Base-by-base conservation (phyloP, 2,888 invertebrate genomes). In the Agrilus cyanescens region DNA sequence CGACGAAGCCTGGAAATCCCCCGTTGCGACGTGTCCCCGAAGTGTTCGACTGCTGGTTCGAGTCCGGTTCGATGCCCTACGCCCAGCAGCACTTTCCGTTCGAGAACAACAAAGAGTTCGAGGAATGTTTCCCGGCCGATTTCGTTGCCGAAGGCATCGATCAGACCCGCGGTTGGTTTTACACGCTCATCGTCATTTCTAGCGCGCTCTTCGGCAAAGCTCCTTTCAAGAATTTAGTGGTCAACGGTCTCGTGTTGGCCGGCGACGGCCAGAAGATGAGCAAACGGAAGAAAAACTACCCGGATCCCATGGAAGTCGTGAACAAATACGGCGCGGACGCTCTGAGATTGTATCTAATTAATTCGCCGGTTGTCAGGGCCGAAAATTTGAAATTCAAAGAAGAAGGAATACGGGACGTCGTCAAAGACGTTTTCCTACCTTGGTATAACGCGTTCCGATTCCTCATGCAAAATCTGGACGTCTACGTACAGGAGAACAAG, bases 11-110 rank as follows among this genome's bases (percentile, higher is more conserved):
- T 0, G 95, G 93, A 5, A 76, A 82, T 44, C 89, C 93, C 4
- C 85, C 87, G 10, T 68, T 99, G 25, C 78, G 74, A 48, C 76
- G 98, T 41, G 82, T 98, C 4, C 61, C 82, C 0, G 95, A 97
- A 68, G 97, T 99, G 0, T 99, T 99, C 67, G 98, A 99, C 67
- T 99, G 98, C 63, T 99, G 98, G 98, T 99, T 99, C 68, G 98
- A 99, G 65, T 95, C 95, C 1, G 97, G 98, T 4, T 91, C 94
- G 14, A 98, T 98, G 98, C 98, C 98, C 0, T 98, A 95, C 60
- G 97, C 94, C 0, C 94, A 95, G 63, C 76, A 80, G 54, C 95
- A 96, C 68, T 98, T 89, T 65, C 98, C 98, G 0, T 98, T 98
- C 66, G 91, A 96, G 64, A 85, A 85, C 57, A 75, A 75, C 52